A percentile compares a stretch with the other conserved stretches of the same genome.
phyloP scores from a whole-genome alignment of 2,113 vertebrate species.

The Esox niger region DNA sequence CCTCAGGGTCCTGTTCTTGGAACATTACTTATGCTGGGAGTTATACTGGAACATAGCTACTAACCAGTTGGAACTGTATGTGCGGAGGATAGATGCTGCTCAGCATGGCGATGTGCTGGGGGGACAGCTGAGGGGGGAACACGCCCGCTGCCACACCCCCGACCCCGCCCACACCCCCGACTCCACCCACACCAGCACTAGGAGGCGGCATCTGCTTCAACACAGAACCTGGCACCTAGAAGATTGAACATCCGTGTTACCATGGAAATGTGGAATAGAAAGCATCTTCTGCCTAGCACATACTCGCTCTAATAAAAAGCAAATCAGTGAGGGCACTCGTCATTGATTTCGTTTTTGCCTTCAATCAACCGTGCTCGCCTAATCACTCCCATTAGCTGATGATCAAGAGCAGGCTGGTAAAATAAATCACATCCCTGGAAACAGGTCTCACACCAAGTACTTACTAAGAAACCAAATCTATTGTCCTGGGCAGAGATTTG shows the following conservation, averaged over 20 bases:
- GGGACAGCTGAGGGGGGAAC: conserved; percentile 90
- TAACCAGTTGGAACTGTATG: conserved; percentile 97
- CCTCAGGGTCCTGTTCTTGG: no score
- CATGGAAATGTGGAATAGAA: conserved; percentile 25
- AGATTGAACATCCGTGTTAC: conserved; percentile 39
- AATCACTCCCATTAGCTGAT: conserved; percentile 15
- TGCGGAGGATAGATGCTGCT: conserved; percentile 96
- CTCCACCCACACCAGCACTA: conserved; percentile 87
- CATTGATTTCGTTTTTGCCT: background rate
- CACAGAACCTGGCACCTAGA: conserved; percentile 92
- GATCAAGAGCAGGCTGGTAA: conserved; percentile 19
- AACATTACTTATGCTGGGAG: no score
- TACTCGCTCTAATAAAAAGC: background rate
- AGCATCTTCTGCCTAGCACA: background rate
- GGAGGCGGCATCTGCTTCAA: conserved; percentile 95
- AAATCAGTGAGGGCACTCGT: background rate
- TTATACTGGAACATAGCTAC: conserved; percentile 13
- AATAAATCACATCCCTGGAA: conserved; percentile 22
- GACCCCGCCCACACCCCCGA: conserved; percentile 81
- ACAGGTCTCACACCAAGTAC: conserved; percentile 16
- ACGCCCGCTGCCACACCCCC: conserved; percentile 69
- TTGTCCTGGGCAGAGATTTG: conserved; percentile 12
- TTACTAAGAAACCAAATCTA: background rate
- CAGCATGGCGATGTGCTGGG: conserved; percentile 98
- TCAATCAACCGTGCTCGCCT: background rate